A percentile compares a stretch with the other conserved stretches of the same genome.
These are phyloP conservation scores for Scaptomyza flava DNA, from an alignment of 2,888 invertebrate genomes.

Conservation along the genomic window DNA sequence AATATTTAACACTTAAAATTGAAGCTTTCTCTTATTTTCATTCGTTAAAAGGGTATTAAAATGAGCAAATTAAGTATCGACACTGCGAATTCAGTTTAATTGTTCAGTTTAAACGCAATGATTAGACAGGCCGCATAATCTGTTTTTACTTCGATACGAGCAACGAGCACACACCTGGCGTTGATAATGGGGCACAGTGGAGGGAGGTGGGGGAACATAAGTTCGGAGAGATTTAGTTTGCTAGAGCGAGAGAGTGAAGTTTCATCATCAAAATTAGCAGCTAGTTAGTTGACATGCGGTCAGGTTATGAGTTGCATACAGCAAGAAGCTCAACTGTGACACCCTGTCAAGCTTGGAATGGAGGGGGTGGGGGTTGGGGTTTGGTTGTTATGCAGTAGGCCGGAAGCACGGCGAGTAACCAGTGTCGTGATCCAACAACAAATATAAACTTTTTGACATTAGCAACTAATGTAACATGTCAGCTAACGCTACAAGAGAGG, in stretches of 20 bases:
- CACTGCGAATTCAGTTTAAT: conserved; percentile 69
- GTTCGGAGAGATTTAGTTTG: too few relatives aligned
- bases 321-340: conserved; percentile 20
- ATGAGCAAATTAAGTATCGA: conserved; percentile 17
- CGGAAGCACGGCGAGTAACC: conserved; percentile 67
- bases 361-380: too few relatives aligned
- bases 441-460: conserved; percentile 55
- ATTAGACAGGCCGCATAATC: conserved; percentile 52
- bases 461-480: conserved; percentile 46
- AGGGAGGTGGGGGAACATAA: too few relatives aligned
- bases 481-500: conserved; percentile 7
- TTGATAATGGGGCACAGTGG: conserved; percentile 58
- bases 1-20: too few relatives aligned
- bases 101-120: conserved; percentile 72
- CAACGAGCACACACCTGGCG: conserved; percentile 70
- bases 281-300: conserved; percentile 29
- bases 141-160: conserved; percentile 54
- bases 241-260: not conserved
- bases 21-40: too few relatives aligned
- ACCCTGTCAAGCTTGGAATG: not conserved
- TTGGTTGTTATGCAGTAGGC: conserved; percentile 38
- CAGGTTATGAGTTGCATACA: conserved; percentile 48
- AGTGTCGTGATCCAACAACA: conserved; percentile 54
- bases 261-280: conserved; percentile 33
- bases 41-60: not conserved